Evolutionary conservation across 2,888 invertebrate genomes (phyloP).

Genomic region (Limenitis camilla): DNA sequence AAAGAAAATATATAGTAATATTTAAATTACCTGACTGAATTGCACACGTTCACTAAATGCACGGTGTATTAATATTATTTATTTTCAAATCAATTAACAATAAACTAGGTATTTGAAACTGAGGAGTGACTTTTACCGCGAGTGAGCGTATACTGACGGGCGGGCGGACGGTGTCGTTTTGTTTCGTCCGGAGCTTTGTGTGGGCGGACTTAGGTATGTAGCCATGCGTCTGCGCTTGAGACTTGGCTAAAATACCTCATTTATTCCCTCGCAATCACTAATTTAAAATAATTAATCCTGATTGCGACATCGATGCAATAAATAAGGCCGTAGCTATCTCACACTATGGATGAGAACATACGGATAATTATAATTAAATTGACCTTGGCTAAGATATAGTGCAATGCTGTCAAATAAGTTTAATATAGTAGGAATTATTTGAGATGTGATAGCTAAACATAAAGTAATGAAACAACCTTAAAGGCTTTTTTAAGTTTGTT

Average conservation of each 20-base stretch:
- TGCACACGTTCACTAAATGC: background rate
- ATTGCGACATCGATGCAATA: conserved; percentile 22
- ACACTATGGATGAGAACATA: conserved; percentile 5
- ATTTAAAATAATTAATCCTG: conserved; percentile 31
- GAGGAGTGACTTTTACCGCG: conserved; percentile 53
- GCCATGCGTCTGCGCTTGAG: conserved; percentile 45
- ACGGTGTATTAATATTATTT: background rate
- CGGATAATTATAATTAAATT: conserved; percentile 3
- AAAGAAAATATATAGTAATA: background rate
- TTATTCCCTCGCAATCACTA: conserved; percentile 65
- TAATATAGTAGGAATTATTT: background rate
- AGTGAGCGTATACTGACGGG: conserved; percentile 57
- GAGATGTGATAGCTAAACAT: too few species aligned
- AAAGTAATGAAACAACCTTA: too few species aligned
- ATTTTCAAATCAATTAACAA: background rate
- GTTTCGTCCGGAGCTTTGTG: conserved; percentile 56
- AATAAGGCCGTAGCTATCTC: conserved; percentile 7
- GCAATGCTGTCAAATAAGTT: background rate
- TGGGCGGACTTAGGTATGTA: conserved; percentile 43
- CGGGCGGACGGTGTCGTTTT: conserved; percentile 46
- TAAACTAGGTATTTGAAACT: conserved; percentile 8
- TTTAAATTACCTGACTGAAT: background rate
- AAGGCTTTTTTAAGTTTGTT: too few species aligned
- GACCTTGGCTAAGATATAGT: background rate
- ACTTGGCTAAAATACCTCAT: conserved; percentile 47